phyloP scores from a whole-genome alignment of 2,888 invertebrate genomes.

The Oscheius myriophilus region DNA sequence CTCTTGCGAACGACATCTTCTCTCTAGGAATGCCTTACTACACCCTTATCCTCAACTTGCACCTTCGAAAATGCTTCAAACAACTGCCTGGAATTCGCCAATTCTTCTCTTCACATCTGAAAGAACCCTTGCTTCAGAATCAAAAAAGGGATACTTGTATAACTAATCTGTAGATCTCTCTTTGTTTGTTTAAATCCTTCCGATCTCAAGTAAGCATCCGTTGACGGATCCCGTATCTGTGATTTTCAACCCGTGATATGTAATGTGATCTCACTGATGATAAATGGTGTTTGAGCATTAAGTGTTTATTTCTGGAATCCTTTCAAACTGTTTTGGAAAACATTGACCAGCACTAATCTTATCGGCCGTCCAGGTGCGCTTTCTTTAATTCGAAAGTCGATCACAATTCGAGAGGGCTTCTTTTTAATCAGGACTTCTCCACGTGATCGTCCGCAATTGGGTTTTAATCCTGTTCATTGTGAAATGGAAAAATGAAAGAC shows the following conservation, averaged over 20 bases:
- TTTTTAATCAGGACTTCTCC: too few relatives aligned
- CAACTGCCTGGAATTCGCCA: slow-evolving; percentile 13
- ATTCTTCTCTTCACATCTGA: slow-evolving; percentile 15
- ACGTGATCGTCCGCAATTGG: too few relatives aligned
- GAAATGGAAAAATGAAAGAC: too few relatives aligned
- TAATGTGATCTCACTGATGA: slow-evolving; percentile 2
- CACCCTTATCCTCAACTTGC: slow-evolving; percentile 26
- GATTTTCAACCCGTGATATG: background rate
- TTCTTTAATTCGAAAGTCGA: too few relatives aligned
- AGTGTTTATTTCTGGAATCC: too few relatives aligned
- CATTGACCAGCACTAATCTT: too few relatives aligned
- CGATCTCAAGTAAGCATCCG: slow-evolving; percentile 1
- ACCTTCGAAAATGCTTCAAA: slow-evolving; percentile 22
- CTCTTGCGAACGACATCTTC: slow-evolving; percentile 17
- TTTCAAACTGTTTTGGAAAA: too few relatives aligned
- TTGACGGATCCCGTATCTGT: background rate
- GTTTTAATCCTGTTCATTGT: too few relatives aligned
- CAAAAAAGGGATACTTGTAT: slow-evolving; percentile 16
- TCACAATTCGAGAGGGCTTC: too few relatives aligned
- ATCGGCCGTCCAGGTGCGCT: too few relatives aligned
- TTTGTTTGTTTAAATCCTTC: background rate
- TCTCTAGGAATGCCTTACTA: slow-evolving; percentile 26
- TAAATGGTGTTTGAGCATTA: too few relatives aligned
- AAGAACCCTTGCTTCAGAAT: slow-evolving; percentile 19
- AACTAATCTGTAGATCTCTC: slow-evolving; percentile 10